phyloP scores from a whole-genome alignment of 2,888 invertebrate species.

The Drosophila meridionalis region DNA sequence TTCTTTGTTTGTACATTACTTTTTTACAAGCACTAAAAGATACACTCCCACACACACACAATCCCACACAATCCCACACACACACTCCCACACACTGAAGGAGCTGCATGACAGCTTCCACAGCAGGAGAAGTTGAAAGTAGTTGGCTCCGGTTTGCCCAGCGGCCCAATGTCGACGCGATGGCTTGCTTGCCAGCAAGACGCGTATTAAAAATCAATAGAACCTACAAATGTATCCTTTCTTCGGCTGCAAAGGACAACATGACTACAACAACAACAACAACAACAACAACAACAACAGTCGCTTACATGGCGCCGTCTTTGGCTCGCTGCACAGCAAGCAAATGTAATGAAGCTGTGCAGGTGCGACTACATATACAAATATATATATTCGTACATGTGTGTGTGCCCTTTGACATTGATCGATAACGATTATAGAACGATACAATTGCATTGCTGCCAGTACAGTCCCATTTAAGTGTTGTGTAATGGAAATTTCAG shows the following conservation, averaged over 20 bases:
- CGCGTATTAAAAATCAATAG: slow-evolving; percentile 75
- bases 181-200: slow-evolving; percentile 55
- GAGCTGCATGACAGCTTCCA: slow-evolving; percentile 44
- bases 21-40: slow-evolving; percentile 63
- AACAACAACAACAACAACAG: slow-evolving; percentile 14
- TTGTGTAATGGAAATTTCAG: not conserved
- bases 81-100: not conserved
- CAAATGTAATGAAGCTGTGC: slow-evolving; percentile 39
- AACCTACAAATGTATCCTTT: slow-evolving; percentile 73
- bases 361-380: slow-evolving; percentile 24
- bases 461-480: not conserved
- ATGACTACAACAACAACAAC: not conserved
- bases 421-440: slow-evolving; percentile 47
- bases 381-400: not conserved
- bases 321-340: slow-evolving; percentile 24
- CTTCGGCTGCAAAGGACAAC: slow-evolving; percentile 28
- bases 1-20: slow-evolving; percentile 39
- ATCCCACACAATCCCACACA: not conserved
- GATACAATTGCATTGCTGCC: slow-evolving; percentile 22
- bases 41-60: slow-evolving; percentile 23
- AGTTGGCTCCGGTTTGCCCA: slow-evolving; percentile 52
- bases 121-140: slow-evolving; percentile 58
- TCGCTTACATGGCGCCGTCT: slow-evolving; percentile 63
- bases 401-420: slow-evolving; percentile 33
- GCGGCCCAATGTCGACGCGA: slow-evolving; percentile 35